Evolutionary conservation across 37 sponge, comb jelly and placozoan genomes (phyloP).

Genomic region (Mnemiopsis leidyi): DNA sequence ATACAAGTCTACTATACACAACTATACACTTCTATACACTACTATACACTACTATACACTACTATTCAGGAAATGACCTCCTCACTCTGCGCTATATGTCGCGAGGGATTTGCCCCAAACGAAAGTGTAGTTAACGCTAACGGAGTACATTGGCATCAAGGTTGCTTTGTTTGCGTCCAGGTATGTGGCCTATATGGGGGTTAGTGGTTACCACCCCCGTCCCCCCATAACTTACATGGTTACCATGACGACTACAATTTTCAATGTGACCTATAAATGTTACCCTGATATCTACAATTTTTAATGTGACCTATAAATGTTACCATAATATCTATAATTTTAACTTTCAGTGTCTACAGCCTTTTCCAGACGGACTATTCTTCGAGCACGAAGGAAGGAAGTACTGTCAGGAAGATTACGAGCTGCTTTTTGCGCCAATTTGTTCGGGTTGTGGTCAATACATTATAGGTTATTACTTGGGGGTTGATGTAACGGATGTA

Average conservation of each 20-base stretch:
- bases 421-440: conserved; percentile 91
- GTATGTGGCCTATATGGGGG: no score
- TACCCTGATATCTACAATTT: no score
- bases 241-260: no score
- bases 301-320: no score
- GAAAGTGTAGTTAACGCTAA: conserved; percentile 92
- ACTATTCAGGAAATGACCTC: not conserved
- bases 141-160: conserved; percentile 94
- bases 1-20: no score
- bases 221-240: no score
- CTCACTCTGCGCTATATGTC: conserved; percentile 80
- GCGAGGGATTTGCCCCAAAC: conserved; percentile 77
- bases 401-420: conserved; percentile 97
- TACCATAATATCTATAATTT: not conserved
- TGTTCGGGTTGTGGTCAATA: conserved; percentile 92
- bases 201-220: no score
- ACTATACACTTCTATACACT: no score
- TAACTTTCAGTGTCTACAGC: conserved; percentile 96
- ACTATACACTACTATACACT: no score
- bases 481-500: no score
- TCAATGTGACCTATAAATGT: no score
- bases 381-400: conserved; percentile 98
- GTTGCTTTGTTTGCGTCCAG: conserved; percentile 91
- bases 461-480: not conserved
- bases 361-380: conserved; percentile 92